Conservation (phyloP, 2,797 vertebrate species). For the Leontocebus nigricollis region DNA sequence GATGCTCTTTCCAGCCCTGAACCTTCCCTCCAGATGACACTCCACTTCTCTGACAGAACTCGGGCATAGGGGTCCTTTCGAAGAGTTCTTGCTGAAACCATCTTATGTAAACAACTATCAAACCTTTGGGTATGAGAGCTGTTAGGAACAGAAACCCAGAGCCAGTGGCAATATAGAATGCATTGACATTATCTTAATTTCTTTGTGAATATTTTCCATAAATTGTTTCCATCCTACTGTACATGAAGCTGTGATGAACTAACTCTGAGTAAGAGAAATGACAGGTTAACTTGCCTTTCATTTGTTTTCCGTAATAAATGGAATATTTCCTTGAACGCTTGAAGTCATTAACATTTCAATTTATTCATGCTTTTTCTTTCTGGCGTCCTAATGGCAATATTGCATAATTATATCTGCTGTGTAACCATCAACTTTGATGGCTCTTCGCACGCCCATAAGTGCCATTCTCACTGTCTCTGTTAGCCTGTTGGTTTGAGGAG, state of each 20-base stretch:
- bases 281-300: conserved; percentile 57
- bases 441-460: not conserved
- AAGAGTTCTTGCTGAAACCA: not conserved
- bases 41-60: not conserved
- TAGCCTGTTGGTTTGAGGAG: not conserved
- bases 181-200: not conserved
- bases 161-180: not conserved
- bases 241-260: not conserved
- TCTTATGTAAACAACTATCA: not conserved
- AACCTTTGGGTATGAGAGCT: not conserved
- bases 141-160: not conserved
- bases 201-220: not conserved
- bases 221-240: not conserved
- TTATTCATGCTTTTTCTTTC: conserved; percentile 44
- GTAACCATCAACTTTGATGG: not conserved
- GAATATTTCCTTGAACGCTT: conserved; percentile 55
- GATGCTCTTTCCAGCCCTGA: not conserved
- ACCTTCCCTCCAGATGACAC: not conserved
- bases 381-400: conserved; percentile 10
- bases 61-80: not conserved
- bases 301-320: conserved; percentile 68
- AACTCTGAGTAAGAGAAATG: conserved; percentile 48
- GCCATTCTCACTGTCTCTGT: not conserved
- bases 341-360: conserved; percentile 64
- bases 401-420: not conserved